Conservation (phyloP, 2,797 vertebrate genomes). For the Eutrigla gurnardus region DNA sequence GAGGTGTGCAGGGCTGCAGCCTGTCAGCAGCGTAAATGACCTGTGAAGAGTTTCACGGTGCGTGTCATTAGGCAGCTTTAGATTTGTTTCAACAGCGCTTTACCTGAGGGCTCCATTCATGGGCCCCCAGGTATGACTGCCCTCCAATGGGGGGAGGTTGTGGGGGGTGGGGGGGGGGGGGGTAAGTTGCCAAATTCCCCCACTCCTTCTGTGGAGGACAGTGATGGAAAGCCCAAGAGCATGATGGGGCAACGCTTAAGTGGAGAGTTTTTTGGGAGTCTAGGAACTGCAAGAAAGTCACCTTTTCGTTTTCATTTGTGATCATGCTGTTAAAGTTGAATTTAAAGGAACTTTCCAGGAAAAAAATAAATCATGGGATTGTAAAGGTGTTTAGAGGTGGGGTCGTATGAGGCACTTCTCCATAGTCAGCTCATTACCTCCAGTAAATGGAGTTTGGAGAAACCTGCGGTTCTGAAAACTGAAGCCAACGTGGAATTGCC, state of each 20-base stretch:
- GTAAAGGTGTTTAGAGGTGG: too few species aligned
- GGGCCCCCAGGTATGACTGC: constrained; percentile 88
- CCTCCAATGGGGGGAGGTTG: constrained; percentile 29
- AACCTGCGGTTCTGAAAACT: too few species aligned
- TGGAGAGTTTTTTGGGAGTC: neutral
- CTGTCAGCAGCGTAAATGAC: constrained; percentile 95
- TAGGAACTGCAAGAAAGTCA: too few species aligned
- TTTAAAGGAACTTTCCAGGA: too few species aligned
- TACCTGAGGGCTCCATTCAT: constrained; percentile 90
- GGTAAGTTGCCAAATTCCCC: constrained; percentile 53
- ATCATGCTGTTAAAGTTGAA: too few species aligned
- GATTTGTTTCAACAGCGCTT: constrained; percentile 93
- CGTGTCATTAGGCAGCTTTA: constrained; percentile 93
- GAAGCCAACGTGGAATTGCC: too few species aligned
- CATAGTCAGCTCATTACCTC: too few species aligned
- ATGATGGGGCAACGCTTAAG: constrained; percentile 46
- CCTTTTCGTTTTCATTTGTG: too few species aligned
- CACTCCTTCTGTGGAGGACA: constrained; percentile 34
- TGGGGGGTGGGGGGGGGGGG: neutral
- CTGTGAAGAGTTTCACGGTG: constrained; percentile 95
- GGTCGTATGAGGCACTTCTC: too few species aligned
- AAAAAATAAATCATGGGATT: too few species aligned
- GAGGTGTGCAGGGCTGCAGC: constrained; percentile 55
- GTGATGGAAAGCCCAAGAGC: constrained; percentile 61
- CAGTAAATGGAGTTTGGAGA: too few species aligned